Conservation (phyloP, 2,113 vertebrate species). For the Apus apus region DNA sequence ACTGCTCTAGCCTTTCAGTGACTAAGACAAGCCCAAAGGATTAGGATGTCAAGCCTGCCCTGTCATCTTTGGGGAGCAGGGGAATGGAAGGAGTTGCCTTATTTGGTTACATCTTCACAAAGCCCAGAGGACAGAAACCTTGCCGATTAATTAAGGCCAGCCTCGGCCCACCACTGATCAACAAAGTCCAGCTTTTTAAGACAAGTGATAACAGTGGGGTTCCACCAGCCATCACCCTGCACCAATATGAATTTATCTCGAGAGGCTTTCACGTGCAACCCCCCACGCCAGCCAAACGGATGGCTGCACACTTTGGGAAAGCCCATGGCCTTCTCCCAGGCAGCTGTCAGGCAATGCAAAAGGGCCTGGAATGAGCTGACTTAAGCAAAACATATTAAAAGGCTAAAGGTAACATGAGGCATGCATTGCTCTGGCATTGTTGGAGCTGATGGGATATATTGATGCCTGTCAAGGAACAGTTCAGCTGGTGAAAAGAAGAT, state of each 20-base stretch:
- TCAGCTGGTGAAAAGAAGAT: background rate
- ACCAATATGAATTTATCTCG: slow-evolving; percentile 72
- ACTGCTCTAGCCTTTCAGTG: slow-evolving; percentile 71
- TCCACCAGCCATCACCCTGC: slow-evolving; percentile 62
- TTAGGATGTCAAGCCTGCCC: slow-evolving; percentile 81
- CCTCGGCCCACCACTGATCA: slow-evolving; percentile 20
- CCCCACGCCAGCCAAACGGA: slow-evolving; percentile 54
- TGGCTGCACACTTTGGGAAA: slow-evolving; percentile 77
- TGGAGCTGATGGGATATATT: slow-evolving; percentile 47
- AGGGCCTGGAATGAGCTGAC: slow-evolving; percentile 73
- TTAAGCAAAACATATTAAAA: slow-evolving; percentile 76
- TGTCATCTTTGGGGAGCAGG: slow-evolving; percentile 70
- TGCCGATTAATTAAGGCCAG: slow-evolving; percentile 55
- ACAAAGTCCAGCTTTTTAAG: slow-evolving; percentile 52
- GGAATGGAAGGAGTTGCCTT: slow-evolving; percentile 15
- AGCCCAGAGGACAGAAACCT: slow-evolving; percentile 26
- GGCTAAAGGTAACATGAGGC: slow-evolving; percentile 52
- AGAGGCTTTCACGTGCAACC: slow-evolving; percentile 71
- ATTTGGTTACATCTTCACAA: slow-evolving; percentile 37
- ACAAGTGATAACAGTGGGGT: background rate
- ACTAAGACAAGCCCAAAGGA: slow-evolving; percentile 78
- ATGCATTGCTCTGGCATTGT: background rate
- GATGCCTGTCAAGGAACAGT: slow-evolving; percentile 34
- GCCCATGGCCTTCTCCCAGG: slow-evolving; percentile 75
- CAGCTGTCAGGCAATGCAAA: slow-evolving; percentile 76